phyloP scores from a whole-genome alignment of 1,140 invertebrate species.

The Bradysia coprophila region DNA sequence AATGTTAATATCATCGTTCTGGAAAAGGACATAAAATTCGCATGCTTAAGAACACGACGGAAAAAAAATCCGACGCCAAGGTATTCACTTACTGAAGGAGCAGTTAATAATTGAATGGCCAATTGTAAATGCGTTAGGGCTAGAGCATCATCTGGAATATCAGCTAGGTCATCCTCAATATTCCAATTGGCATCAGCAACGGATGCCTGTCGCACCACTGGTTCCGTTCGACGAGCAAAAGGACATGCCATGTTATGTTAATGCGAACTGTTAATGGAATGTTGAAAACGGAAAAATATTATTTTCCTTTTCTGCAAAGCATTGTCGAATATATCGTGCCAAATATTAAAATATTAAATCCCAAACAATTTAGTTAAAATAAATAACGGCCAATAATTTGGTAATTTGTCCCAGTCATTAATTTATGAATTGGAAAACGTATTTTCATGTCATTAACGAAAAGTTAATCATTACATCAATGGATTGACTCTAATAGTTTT shows the following conservation, averaged over 20 bases:
- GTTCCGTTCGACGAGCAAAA: constrained; percentile 19
- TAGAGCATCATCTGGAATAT: constrained; percentile 17
- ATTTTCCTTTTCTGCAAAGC: no score
- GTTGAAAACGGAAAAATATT: no score
- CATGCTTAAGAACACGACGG: neutral
- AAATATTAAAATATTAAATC: no score
- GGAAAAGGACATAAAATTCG: neutral
- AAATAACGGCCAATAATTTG: no score
- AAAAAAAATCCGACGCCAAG: neutral
- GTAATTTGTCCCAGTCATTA: no score
- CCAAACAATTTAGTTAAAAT: no score
- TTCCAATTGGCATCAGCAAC: constrained; percentile 13
- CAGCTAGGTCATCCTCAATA: constrained; percentile 17
- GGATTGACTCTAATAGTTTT: no score
- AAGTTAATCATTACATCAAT: no score
- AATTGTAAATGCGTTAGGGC: constrained; percentile 33
- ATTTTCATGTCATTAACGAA: no score
- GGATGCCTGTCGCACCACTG: constrained; percentile 18
- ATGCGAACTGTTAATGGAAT: no score
- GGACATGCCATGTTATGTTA: constrained; percentile 22
- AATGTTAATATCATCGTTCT: constrained; percentile 21
- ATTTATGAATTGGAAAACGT: no score
- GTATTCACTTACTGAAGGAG: constrained; percentile 27
- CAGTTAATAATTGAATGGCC: constrained; percentile 33
- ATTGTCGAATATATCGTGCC: no score